Conservation (phyloP, 2,797 vertebrate species). For the Gastrophryne carolinensis region DNA sequence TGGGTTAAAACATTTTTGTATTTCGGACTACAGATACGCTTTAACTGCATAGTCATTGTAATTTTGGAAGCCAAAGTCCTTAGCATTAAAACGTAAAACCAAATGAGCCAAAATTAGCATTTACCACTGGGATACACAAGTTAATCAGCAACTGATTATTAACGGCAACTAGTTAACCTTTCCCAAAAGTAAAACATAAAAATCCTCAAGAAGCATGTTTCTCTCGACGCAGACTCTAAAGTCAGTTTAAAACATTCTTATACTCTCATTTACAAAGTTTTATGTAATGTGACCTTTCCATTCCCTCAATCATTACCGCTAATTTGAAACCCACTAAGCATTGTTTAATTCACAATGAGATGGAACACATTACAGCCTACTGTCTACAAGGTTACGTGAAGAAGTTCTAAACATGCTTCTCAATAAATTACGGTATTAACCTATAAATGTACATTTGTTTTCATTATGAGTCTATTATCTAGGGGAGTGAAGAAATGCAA, state of each 20-base stretch:
- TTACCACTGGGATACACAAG: not conserved
- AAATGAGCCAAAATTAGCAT: conserved; percentile 2
- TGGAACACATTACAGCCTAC: conserved; percentile 33
- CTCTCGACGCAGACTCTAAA: conserved; percentile 8
- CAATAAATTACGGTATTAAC: conserved; percentile 50
- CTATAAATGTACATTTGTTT: conserved; percentile 50
- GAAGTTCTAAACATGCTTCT: conserved; percentile 34
- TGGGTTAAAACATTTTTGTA: too few relatives aligned
- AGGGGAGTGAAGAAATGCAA: conserved; percentile 27
- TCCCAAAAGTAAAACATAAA: conserved; percentile 23
- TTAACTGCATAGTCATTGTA: too few relatives aligned
- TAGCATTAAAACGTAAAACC: not conserved
- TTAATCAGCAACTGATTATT: conserved; percentile 28
- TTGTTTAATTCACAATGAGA: conserved; percentile 43
- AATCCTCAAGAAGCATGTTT: conserved; percentile 12
- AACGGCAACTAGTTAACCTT: conserved; percentile 29
- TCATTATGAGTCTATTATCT: conserved; percentile 49
- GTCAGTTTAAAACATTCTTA: conserved; percentile 58
- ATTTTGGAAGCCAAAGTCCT: not conserved
- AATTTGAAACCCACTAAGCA: conserved; percentile 32
- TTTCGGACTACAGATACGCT: too few relatives aligned
- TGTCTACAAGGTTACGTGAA: conserved; percentile 28
- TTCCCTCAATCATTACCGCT: conserved; percentile 42
- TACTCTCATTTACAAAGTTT: conserved; percentile 62
- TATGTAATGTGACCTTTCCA: conserved; percentile 64